Percentiles rank a stretch among this genome's conserved stretches.
Evolutionary conservation across 2,888 invertebrate genomes (phyloP).

Genomic region (Phymatocera aterrima): DNA sequence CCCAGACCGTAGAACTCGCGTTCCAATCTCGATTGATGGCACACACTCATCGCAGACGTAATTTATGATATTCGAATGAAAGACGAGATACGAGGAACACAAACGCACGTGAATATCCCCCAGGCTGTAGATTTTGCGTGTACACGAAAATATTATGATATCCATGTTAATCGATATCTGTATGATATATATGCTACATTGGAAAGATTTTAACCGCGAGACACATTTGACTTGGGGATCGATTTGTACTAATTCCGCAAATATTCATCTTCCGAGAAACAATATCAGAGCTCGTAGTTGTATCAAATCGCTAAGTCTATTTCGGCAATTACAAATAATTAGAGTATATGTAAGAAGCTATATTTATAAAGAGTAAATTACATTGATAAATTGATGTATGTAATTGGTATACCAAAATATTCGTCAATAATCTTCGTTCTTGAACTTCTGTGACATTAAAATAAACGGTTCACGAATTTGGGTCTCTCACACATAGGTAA

Average conservation of each 20-base stretch:
- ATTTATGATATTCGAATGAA: neutral
- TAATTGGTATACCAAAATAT: neutral
- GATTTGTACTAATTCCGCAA: too few relatives aligned
- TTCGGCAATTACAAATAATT: neutral
- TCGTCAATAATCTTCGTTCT: neutral
- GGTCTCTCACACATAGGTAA: neutral
- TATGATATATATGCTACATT: too few relatives aligned
- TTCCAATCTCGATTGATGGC: neutral
- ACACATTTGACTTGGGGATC: too few relatives aligned
- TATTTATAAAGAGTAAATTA: neutral
- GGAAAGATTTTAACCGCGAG: too few relatives aligned
- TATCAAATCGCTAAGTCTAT: neutral
- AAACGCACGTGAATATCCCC: too few relatives aligned
- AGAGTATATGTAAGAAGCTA: neutral
- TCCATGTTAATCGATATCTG: too few relatives aligned
- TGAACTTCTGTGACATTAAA: neutral
- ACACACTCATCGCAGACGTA: constrained; percentile 7
- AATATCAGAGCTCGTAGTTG: neutral
- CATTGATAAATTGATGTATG: neutral
- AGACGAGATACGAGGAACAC: too few relatives aligned
- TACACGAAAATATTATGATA: too few relatives aligned
- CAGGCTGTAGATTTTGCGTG: too few relatives aligned
- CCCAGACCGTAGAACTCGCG: neutral
- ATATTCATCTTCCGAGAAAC: neutral
- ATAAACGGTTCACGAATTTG: neutral